phyloP scores from a whole-genome alignment of 30 jellyfish, hydroid and myxozoan genomes.

The Mastigias papua region DNA sequence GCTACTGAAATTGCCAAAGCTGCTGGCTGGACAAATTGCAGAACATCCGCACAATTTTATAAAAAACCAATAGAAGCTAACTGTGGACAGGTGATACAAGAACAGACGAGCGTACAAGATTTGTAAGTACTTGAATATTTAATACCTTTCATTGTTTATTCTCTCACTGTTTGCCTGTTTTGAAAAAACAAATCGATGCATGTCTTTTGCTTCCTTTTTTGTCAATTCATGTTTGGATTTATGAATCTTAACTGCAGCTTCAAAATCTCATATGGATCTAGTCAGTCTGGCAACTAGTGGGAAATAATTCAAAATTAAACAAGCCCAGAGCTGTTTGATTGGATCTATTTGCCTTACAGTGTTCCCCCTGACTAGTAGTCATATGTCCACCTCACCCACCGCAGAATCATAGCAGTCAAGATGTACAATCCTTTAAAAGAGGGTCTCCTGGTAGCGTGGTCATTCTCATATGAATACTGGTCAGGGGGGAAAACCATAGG shows the following conservation, averaged over 20 bases:
- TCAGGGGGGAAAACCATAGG: background rate
- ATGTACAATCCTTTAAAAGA: background rate
- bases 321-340: background rate
- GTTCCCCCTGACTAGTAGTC: background rate
- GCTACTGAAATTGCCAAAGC: background rate
- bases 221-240: background rate
- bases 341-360: background rate
- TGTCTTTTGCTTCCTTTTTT: background rate
- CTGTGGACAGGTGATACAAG: background rate
- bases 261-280: background rate
- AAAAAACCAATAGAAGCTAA: background rate
- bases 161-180: background rate
- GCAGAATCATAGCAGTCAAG: too few species aligned
- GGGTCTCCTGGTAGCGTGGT: background rate
- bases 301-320: background rate
- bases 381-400: background rate
- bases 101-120: background rate
- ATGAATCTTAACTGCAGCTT: background rate
- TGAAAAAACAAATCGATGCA: background rate
- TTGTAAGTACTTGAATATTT: background rate
- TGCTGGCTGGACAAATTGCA: too few species aligned
- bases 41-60: too few species aligned
- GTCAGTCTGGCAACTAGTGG: background rate
- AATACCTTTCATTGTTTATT: background rate
- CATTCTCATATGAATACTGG: background rate